Evolutionary conservation across 2,888 invertebrate species (phyloP).

Genomic region (Agapostemon virescens): DNA sequence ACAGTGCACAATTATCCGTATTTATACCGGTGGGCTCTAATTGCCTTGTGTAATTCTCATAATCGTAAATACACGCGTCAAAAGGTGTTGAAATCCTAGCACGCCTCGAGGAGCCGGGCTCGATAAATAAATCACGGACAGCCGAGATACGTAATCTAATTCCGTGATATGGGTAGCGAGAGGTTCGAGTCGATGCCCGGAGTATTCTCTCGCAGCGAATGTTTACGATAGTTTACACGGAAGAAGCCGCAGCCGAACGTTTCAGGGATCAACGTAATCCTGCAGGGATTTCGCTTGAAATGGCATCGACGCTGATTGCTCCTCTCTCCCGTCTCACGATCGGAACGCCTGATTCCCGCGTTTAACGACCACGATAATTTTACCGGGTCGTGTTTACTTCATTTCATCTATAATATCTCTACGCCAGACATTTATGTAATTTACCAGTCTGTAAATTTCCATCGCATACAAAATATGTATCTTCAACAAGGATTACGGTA

Average conservation of each 20-base stretch:
- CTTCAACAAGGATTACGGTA: too few relatives aligned
- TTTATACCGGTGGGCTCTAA: conserved; percentile 71
- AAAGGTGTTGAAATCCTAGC: conserved; percentile 74
- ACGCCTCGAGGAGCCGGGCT: conserved; percentile 67
- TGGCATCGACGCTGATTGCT: conserved; percentile 43
- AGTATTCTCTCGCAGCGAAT: background rate
- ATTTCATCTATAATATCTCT: conserved; percentile 12
- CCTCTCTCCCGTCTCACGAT: conserved; percentile 55
- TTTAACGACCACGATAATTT: conserved; percentile 47
- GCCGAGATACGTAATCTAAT: conserved; percentile 75
- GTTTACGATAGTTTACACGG: conserved; percentile 40
- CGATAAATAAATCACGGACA: conserved; percentile 76
- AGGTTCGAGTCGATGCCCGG: conserved; percentile 50
- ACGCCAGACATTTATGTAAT: background rate
- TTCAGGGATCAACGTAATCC: conserved; percentile 61
- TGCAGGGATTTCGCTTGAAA: conserved; percentile 42
- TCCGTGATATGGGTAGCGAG: conserved; percentile 68
- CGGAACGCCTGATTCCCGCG: conserved; percentile 51
- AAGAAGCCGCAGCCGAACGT: conserved; percentile 47
- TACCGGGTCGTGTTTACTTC: conserved; percentile 45
- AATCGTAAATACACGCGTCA: conserved; percentile 76
- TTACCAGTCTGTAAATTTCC: background rate
- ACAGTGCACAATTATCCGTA: conserved; percentile 69
- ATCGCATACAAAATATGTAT: too few relatives aligned
- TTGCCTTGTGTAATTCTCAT: conserved; percentile 76